A percentile compares a stretch with the other conserved stretches of the same genome.
Conservation (phyloP, 2,113 vertebrate species). For the Prionailurus bengalensis region DNA sequence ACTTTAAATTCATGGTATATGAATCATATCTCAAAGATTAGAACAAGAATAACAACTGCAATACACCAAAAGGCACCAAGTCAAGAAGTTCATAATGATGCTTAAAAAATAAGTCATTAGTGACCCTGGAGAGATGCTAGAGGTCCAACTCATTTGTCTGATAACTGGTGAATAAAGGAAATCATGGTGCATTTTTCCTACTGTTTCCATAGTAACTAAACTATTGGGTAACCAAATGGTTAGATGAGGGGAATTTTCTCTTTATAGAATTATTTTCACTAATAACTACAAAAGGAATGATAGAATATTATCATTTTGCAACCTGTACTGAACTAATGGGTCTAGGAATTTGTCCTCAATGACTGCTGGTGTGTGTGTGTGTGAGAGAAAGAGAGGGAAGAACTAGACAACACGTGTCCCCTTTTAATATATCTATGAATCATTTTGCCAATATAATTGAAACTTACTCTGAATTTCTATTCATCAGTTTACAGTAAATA, state of each 20-base stretch:
- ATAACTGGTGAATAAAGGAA: neutral
- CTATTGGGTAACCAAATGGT: neutral
- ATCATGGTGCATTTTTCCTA: neutral
- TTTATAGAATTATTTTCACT: conserved; percentile 2
- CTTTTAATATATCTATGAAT: neutral
- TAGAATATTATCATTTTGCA: neutral
- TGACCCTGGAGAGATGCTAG: neutral
- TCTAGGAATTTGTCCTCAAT: neutral
- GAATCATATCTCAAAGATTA: neutral
- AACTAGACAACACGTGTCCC: neutral
- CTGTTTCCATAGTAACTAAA: neutral
- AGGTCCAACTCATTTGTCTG: neutral
- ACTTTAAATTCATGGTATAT: neutral
- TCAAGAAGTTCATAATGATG: neutral
- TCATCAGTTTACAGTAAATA: neutral
- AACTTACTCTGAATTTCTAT: neutral
- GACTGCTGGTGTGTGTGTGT: neutral
- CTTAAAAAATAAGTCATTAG: neutral
- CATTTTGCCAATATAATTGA: neutral
- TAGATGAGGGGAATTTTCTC: neutral
- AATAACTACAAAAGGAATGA: neutral
- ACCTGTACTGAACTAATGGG: neutral
- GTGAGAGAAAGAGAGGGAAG: neutral
- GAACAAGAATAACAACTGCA: neutral
- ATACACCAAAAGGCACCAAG: neutral